phyloP scores from a whole-genome alignment of 2,113 vertebrate species.

The Chiloscyllium plagiosum region DNA sequence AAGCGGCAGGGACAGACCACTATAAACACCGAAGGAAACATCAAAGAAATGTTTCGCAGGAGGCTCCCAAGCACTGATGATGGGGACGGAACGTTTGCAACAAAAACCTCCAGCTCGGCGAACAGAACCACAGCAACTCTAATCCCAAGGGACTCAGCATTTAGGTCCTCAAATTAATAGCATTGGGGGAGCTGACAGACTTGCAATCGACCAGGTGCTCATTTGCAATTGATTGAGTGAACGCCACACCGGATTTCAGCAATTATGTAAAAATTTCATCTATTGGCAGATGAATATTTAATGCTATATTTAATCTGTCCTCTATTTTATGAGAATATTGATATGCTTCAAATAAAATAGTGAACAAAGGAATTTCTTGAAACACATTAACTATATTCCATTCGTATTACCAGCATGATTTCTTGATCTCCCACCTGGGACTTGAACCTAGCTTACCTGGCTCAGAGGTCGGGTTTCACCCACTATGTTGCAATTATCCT shows the following conservation, averaged over 20 bases:
- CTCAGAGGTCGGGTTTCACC: too few species aligned
- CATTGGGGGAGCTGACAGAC: background rate
- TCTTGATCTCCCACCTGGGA: background rate
- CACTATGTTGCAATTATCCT: too few species aligned
- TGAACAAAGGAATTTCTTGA: background rate
- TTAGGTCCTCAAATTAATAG: background rate
- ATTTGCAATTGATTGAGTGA: background rate
- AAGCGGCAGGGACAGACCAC: too few species aligned
- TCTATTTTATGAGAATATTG: background rate
- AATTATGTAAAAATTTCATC: background rate
- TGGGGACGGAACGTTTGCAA: too few species aligned
- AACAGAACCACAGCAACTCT: too few species aligned
- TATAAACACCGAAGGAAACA: too few species aligned
- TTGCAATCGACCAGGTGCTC: background rate
- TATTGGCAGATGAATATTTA: background rate
- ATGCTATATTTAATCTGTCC: background rate
- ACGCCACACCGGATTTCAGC: background rate
- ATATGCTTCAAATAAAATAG: background rate
- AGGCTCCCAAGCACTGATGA: too few species aligned
- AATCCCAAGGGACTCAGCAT: background rate
- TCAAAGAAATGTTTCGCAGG: too few species aligned
- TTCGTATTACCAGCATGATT: background rate
- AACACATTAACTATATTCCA: background rate
- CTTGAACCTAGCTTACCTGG: too few species aligned
- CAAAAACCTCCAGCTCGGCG: too few species aligned